Conservation (phyloP, 2,113 vertebrate species). For the Diphyllodes magnificus region DNA sequence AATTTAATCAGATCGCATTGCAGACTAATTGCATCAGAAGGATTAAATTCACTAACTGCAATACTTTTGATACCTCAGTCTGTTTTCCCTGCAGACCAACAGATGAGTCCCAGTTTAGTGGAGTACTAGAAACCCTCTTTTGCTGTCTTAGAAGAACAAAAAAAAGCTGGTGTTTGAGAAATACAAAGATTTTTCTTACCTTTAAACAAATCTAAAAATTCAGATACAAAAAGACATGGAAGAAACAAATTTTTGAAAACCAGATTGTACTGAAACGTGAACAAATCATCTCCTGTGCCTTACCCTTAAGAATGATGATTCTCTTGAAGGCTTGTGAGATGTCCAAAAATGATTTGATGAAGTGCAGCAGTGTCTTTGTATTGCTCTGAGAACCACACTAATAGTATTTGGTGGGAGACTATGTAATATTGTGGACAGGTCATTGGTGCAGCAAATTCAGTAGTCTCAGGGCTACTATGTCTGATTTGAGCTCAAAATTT, state of each 20-base stretch:
- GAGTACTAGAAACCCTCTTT: background rate
- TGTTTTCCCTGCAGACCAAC: background rate
- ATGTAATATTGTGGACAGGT: background rate
- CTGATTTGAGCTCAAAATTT: background rate
- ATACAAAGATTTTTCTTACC: background rate
- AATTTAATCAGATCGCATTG: background rate
- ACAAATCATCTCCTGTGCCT: background rate
- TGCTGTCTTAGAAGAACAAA: background rate
- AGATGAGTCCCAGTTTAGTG: background rate
- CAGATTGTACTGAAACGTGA: background rate
- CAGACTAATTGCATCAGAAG: conserved; percentile 14
- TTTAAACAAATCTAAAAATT: background rate
- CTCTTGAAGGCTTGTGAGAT: background rate
- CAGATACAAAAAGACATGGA: background rate
- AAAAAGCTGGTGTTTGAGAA: background rate
- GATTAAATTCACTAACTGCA: conserved; percentile 9
- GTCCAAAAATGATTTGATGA: conserved; percentile 1
- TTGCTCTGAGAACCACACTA: background rate
- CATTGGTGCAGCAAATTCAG: conserved; percentile 5
- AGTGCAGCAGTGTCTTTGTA: background rate
- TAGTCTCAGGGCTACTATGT: background rate
- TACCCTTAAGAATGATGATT: background rate
- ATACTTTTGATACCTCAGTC: background rate
- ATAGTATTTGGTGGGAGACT: conserved; percentile 6
- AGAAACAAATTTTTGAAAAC: background rate